Percentiles rank a stretch among this genome's conserved stretches.
These are phyloP conservation scores for Aricia agestis DNA, from an alignment of 1,140 invertebrate genomes.

Conservation along the genomic window DNA sequence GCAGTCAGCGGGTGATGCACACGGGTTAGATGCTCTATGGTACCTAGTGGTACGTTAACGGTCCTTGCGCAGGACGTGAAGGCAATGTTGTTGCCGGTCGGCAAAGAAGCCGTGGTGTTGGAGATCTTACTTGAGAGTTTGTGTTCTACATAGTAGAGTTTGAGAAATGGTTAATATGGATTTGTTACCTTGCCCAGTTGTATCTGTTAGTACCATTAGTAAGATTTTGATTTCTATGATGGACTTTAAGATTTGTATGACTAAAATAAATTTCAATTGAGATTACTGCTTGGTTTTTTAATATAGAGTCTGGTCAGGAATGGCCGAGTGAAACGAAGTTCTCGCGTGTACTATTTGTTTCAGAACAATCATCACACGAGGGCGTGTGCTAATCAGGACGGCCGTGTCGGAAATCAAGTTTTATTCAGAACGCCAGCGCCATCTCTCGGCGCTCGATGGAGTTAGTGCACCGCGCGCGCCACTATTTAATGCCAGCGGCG, in stretches of 20 bases:
- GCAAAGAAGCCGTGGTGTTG: conserved; percentile 21
- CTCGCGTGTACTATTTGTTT: not conserved
- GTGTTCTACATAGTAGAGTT: not conserved
- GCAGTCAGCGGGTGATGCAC: conserved; percentile 9
- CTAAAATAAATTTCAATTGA: not conserved
- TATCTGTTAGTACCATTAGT: not conserved
- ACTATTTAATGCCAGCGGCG: too few species aligned
- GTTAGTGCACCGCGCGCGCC: too few species aligned
- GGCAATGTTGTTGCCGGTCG: conserved; percentile 14
- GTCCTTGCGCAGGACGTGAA: conserved; percentile 23
- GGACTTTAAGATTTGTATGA: not conserved
- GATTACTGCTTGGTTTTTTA: too few species aligned
- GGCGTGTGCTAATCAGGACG: conserved; percentile 24
- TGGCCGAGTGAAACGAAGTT: conserved; percentile 15
- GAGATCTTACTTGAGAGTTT: conserved; percentile 1
- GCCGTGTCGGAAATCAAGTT: conserved; percentile 14
- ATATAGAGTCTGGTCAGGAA: not conserved
- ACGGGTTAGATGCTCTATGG: not conserved
- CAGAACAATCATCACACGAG: conserved; percentile 17
- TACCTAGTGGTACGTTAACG: not conserved
- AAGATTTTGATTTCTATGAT: not conserved
- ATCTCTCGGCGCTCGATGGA: too few species aligned
- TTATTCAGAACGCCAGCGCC: too few species aligned
- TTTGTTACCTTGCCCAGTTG: not conserved
- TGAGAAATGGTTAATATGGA: not conserved